phyloP scores from a whole-genome alignment of 1,140 invertebrate genomes.

The Drosophila tristis region DNA sequence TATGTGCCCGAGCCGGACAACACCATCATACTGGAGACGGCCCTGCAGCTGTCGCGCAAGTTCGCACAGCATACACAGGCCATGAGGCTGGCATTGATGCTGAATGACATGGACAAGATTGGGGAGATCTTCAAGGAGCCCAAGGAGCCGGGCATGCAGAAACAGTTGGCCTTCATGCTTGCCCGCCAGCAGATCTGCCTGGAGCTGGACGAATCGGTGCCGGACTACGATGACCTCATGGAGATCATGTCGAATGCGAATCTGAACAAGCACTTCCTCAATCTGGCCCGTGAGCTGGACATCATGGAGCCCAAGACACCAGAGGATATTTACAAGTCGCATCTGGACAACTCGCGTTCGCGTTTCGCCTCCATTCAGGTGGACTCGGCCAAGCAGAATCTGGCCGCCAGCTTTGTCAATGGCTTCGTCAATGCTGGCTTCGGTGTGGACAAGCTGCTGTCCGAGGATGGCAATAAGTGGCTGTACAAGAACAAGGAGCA shows the following conservation, averaged over 20 bases:
- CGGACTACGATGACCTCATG: slow-evolving; percentile 94
- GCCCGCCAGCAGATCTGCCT: slow-evolving; percentile 97
- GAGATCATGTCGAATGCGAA: slow-evolving; percentile 99
- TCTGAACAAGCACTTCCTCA: slow-evolving; percentile 97
- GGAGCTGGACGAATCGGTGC: slow-evolving; percentile 88
- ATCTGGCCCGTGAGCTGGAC: slow-evolving; percentile 98
- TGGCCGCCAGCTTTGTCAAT: slow-evolving; percentile 99
- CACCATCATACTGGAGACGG: slow-evolving; percentile 93
- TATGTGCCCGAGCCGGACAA: slow-evolving; percentile 99
- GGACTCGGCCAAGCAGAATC: slow-evolving; percentile 97
- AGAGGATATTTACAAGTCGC: slow-evolving; percentile 99
- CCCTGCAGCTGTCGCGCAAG: slow-evolving; percentile 94
- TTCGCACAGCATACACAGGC: slow-evolving; percentile 98
- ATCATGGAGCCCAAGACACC: slow-evolving; percentile 99
- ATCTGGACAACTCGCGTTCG: slow-evolving; percentile 95
- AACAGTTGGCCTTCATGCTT: slow-evolving; percentile 98
- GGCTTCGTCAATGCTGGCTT: slow-evolving; percentile 99
- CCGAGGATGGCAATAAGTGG: slow-evolving; percentile 99
- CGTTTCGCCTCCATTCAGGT: slow-evolving; percentile 93
- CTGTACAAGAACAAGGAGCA: slow-evolving; percentile 99
- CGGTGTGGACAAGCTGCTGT: slow-evolving; percentile 97
- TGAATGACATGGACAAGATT: slow-evolving; percentile 90
- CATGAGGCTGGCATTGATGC: slow-evolving; percentile 96
- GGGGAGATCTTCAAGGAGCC: slow-evolving; percentile 75
- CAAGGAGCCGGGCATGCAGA: slow-evolving; percentile 85